Conservation (phyloP, 2,113 vertebrate species). For the Stigmatopora argus region DNA sequence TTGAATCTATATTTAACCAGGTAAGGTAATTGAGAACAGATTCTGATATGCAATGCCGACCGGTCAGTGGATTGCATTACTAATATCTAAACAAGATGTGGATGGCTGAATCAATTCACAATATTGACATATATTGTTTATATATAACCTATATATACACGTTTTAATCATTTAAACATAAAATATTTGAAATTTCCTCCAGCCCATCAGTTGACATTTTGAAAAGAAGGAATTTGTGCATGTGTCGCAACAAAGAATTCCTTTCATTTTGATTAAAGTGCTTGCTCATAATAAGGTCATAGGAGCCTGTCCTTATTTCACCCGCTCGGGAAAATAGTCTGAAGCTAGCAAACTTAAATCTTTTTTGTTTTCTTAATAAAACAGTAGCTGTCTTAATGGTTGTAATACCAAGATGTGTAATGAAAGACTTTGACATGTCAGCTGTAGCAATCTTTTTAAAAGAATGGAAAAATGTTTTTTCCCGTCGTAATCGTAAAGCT, state of each 20-base stretch:
- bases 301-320: neutral
- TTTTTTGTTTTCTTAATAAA: neutral
- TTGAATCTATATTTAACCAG: no score
- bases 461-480: neutral
- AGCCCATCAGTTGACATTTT: neutral
- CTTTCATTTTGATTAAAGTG: neutral
- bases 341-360: neutral
- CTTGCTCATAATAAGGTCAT: neutral
- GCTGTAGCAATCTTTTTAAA: neutral
- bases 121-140: neutral
- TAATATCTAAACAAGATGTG: neutral
- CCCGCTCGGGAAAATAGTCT: neutral
- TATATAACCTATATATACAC: no score
- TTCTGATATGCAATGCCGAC: no score
- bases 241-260: neutral
- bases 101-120: neutral
- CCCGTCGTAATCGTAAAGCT: no score
- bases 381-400: neutral
- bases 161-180: neutral
- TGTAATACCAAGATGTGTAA: neutral
- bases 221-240: conserved; percentile 1
- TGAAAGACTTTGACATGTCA: neutral
- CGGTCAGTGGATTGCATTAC: no score
- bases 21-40: no score
- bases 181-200: neutral